Percentiles rank a stretch among this genome's conserved stretches.
phyloP scores from a whole-genome alignment of 2,797 vertebrate species.

The Potorous gilbertii region DNA sequence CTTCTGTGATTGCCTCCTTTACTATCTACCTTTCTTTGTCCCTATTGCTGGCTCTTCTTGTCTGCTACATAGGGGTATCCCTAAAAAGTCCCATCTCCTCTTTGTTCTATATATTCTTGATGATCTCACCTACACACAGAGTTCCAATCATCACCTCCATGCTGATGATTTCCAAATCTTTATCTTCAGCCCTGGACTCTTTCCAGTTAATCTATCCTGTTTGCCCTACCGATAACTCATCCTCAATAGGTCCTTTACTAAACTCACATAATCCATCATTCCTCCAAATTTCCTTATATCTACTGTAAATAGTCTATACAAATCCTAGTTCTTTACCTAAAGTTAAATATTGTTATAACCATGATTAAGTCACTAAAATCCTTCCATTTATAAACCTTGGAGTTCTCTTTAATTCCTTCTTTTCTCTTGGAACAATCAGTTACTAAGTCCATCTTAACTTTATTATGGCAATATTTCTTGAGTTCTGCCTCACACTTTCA shows the following conservation, averaged over 20 bases:
- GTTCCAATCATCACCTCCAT: background rate
- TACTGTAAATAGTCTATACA: background rate
- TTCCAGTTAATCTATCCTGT: background rate
- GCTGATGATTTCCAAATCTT: background rate
- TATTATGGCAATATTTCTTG: background rate
- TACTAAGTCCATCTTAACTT: background rate
- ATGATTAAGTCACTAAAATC: background rate
- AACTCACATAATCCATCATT: background rate
- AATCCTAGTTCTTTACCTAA: background rate
- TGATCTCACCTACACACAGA: background rate
- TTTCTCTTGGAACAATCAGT: background rate
- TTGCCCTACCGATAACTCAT: background rate
- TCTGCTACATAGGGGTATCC: background rate
- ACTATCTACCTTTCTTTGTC: background rate
- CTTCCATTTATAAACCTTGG: background rate
- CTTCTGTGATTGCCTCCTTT: background rate
- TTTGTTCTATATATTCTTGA: background rate
- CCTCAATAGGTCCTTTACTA: background rate
- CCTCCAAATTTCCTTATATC: background rate
- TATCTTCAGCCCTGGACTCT: background rate
- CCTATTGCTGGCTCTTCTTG: background rate
- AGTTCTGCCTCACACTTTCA: background rate
- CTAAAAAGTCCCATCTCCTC: background rate
- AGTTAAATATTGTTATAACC: background rate
- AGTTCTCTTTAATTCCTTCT: background rate